Conservation (phyloP, 2,113 vertebrate genomes). For the Climacteris rufus region DNA sequence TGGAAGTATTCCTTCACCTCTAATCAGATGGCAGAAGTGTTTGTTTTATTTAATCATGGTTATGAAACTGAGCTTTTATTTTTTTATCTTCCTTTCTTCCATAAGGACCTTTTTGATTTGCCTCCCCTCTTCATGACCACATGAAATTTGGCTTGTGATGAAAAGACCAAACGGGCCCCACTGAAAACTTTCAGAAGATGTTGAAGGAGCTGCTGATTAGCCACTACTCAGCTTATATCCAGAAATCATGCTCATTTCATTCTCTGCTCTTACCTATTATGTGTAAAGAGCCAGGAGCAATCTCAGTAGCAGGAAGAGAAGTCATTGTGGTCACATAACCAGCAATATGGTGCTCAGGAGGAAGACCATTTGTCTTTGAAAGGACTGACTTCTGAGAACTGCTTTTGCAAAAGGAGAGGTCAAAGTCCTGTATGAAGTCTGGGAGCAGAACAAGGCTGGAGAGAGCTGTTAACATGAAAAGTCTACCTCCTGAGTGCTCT, state of each 20-base stretch:
- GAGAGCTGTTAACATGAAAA: not conserved
- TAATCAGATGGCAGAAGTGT: conserved; percentile 27
- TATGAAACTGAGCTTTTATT: not conserved
- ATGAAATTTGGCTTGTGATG: conserved; percentile 25
- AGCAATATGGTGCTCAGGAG: not conserved
- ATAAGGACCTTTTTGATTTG: conserved; percentile 8
- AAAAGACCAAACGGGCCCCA: not conserved
- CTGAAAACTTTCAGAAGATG: not conserved
- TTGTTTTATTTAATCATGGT: conserved; percentile 15
- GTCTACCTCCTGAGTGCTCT: not conserved
- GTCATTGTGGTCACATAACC: not conserved
- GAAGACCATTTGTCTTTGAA: not conserved
- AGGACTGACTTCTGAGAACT: not conserved
- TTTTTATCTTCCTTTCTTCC: conserved; percentile 4
- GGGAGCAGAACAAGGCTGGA: not conserved
- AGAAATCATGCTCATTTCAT: not conserved
- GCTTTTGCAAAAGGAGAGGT: not conserved
- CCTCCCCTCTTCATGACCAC: not conserved
- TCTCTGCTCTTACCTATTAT: not conserved
- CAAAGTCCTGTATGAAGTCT: not conserved
- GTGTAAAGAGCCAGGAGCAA: not conserved
- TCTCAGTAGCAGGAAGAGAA: not conserved
- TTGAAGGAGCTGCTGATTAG: not conserved
- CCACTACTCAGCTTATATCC: not conserved
- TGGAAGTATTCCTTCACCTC: not conserved